Conservation (phyloP, 2,888 invertebrate genomes). For the Augochlorella aurata region DNA sequence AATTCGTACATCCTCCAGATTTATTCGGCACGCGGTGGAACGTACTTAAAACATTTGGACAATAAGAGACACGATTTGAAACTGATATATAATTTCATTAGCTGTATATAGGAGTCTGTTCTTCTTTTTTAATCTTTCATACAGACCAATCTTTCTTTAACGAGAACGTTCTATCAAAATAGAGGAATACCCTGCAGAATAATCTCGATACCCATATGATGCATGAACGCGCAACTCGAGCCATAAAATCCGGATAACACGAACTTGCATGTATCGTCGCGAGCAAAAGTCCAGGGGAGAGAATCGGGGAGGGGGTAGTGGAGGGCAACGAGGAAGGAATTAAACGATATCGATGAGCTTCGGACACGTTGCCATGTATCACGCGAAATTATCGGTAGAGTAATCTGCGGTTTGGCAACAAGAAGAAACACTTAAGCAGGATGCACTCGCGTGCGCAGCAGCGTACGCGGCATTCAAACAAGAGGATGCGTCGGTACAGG, state of each 20-base stretch:
- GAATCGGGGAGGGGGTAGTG: background rate
- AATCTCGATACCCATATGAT: background rate
- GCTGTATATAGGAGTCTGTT: no score
- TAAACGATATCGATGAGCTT: slow-evolving; percentile 39
- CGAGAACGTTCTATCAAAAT: no score
- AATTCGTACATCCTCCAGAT: no score
- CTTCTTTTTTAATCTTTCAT: no score
- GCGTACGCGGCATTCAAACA: background rate
- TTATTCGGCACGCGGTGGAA: no score
- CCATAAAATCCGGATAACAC: background rate
- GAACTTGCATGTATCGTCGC: background rate
- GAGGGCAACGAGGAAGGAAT: slow-evolving; percentile 30
- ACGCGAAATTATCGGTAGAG: slow-evolving; percentile 40
- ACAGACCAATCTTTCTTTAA: no score
- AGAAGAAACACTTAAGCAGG: slow-evolving; percentile 18
- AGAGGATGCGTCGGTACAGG: slow-evolving; percentile 34
- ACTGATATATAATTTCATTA: no score
- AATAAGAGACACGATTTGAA: no score
- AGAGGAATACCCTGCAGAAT: background rate
- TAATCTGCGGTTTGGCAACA: slow-evolving; percentile 29
- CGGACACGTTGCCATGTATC: slow-evolving; percentile 37
- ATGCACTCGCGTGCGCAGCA: slow-evolving; percentile 2
- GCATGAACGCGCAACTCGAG: background rate
- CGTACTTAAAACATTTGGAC: no score
- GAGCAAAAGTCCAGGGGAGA: background rate